Base-by-base conservation (phyloP, 1,140 invertebrate species). In the Rhyzopertha dominica region DNA sequence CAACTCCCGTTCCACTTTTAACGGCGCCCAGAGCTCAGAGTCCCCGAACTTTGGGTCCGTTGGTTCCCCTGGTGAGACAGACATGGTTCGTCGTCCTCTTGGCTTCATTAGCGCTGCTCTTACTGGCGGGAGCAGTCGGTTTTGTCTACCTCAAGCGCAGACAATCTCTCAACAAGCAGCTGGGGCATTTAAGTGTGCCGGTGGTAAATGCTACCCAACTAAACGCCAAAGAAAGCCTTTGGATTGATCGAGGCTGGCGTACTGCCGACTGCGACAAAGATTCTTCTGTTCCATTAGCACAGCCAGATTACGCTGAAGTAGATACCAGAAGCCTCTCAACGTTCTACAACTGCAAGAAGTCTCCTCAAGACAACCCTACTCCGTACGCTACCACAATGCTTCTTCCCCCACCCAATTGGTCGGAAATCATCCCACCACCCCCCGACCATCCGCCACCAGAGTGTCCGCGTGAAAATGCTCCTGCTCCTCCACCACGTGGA, bases 341-440 rank as follows among this genome's bases (percentile, higher is more conserved):
- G 0, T 90, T 90, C 59, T 88, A 90, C 65, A 87, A 86, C 47
- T 80, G 70, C 10, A 73, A 70, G 23, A 75, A 79, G 59, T 77
- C 77, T 37, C 69, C 80, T 10, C n/a, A n/a, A n/a, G 80, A 81
- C 49, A 80, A 80, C 47, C 84, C 85, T 0, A 85, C 84, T 4
- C 87, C 87, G 0, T 90, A 90, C 61, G 87, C 87, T 1, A 90
- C 87, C 0, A 90, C 87, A 1, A 88, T 86, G 29, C 63, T 66
- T 13, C 62, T 68, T 53, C 65, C 70, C 16, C 67, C 82, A 45
- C 78, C 85, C 0, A 87, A 85, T 63, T 87, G 82, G 83, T 81
- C 78, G 12, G 84, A 87, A 54, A 78, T 85, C 56, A 68, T 87
- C 18, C 86, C 85, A 5, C 85, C 85, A 29, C 85, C 86, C 1